Conservation (phyloP, 2,113 vertebrate genomes). For the Bombycilla garrulus region DNA sequence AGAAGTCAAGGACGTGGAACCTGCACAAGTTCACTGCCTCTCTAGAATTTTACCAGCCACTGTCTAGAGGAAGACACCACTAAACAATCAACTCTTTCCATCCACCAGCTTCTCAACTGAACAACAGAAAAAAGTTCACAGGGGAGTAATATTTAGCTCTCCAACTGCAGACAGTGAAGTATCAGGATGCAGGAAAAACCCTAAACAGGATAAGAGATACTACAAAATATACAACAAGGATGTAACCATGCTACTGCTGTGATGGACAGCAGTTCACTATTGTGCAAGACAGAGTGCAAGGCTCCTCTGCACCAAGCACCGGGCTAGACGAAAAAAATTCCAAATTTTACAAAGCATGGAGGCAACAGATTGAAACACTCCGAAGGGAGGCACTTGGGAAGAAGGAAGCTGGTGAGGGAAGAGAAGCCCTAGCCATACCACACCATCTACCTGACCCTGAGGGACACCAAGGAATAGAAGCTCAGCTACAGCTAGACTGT, state of each 20-base stretch:
- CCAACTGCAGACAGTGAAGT: neutral
- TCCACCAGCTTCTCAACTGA: neutral
- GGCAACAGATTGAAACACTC: neutral
- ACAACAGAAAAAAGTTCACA: neutral
- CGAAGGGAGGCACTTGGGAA: neutral
- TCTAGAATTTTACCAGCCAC: neutral
- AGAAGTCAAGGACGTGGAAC: neutral
- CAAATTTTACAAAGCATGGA: neutral
- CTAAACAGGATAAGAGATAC: neutral
- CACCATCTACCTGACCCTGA: neutral
- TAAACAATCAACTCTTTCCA: neutral
- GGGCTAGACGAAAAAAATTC: neutral
- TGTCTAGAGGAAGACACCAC: neutral
- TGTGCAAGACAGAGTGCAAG: fast-evolving
- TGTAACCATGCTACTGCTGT: neutral
- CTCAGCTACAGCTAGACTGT: neutral
- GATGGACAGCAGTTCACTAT: neutral
- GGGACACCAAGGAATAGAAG: neutral
- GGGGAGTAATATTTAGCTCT: neutral
- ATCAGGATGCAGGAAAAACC: neutral
- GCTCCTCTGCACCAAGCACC: neutral
- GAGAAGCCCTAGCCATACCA: neutral
- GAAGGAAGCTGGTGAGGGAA: neutral
- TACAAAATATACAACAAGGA: neutral
- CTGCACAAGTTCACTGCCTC: neutral